Base-by-base conservation (phyloP, 2,888 invertebrate genomes). In the Drosophila gaucha region DNA sequence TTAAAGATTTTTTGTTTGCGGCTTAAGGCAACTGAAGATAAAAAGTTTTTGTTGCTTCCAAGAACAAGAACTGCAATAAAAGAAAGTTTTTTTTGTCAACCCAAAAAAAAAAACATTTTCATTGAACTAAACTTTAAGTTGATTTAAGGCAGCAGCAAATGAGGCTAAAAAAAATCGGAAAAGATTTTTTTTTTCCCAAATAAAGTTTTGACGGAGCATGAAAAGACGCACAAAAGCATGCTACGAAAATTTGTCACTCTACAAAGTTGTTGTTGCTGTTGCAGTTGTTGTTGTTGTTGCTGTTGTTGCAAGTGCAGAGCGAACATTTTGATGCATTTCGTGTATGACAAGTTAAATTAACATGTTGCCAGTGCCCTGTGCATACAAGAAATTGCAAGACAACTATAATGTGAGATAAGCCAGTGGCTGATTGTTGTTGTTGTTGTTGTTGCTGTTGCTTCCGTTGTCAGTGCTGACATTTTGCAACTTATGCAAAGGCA, bases 291-390 rank as follows among this genome's bases (percentile, higher is more conserved):
- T 50, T 47, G 39, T n/a, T 57, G 50, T 38, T 67, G 44, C 50
- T 67, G 59, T 39, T 51, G 41, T 43, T 18, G 56, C 26, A 14
- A 39, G 26, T n/a, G 44, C 43, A 44, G n/a, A 54, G 39, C 30
- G 38, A 64, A 56, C 78, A 78, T 73, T 70, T 50, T 63, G 73
- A 67, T 76, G 68, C 83, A 79, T 67, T 41, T 70, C 55, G 22
- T 86, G 80, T 83, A 64, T 50, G 67, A 82, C 80, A 86, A 74
- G 83, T 52, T 65, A 71, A 71, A 86, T 80, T 63, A 83, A 83
- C 86, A 83, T 79, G 84, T 69, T 76, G 56, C 58, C 74, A 54
- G 74, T 74, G 78, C 46, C 43, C 68, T 43, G 22, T 38, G 18
- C 16, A 35, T n/a, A 39, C 20, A 31, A 4, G 54, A 31, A 31